These are phyloP conservation scores for Julus scandinavius DNA, from an alignment of 2,888 invertebrate genomes.

Conservation along the genomic window DNA sequence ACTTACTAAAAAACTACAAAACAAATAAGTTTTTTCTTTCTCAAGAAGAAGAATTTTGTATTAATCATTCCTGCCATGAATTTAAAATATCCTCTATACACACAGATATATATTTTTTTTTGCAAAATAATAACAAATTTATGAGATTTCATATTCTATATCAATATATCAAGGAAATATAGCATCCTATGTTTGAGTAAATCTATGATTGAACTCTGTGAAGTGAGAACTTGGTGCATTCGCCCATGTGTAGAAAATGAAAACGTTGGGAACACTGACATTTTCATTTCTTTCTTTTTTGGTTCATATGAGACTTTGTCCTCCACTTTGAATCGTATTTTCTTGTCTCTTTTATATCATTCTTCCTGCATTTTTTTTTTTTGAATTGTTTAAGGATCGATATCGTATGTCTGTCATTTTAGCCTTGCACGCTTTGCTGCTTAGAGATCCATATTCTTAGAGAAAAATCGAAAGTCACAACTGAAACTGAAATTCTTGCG, in stretches of 20 bases:
- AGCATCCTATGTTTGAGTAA: neutral
- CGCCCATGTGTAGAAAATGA: constrained; percentile 47
- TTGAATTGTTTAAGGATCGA: constrained; percentile 46
- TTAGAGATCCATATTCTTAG: constrained; percentile 20
- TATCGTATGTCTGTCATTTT: constrained; percentile 48
- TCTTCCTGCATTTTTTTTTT: constrained; percentile 40
- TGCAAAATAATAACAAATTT: neutral
- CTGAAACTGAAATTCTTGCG: neutral
- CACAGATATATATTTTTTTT: neutral
- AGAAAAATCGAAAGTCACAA: constrained; percentile 5
- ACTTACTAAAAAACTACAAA: too few relatives aligned
- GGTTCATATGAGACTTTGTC: constrained; percentile 28
- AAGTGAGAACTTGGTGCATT: constrained; percentile 22
- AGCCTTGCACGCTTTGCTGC: constrained; percentile 39
- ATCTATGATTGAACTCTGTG: constrained; percentile 39
- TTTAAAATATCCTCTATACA: neutral
- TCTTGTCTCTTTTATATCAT: constrained; percentile 30
- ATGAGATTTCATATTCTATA: neutral
- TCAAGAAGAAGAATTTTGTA: too few relatives aligned
- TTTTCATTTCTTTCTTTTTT: constrained; percentile 44
- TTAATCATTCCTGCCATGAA: neutral
- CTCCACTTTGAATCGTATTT: constrained; percentile 43
- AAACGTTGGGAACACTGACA: constrained; percentile 46
- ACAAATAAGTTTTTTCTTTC: too few relatives aligned
- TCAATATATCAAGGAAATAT: neutral